phyloP scores from a whole-genome alignment of 2,113 vertebrate species.

The Gymnorhina tibicen region DNA sequence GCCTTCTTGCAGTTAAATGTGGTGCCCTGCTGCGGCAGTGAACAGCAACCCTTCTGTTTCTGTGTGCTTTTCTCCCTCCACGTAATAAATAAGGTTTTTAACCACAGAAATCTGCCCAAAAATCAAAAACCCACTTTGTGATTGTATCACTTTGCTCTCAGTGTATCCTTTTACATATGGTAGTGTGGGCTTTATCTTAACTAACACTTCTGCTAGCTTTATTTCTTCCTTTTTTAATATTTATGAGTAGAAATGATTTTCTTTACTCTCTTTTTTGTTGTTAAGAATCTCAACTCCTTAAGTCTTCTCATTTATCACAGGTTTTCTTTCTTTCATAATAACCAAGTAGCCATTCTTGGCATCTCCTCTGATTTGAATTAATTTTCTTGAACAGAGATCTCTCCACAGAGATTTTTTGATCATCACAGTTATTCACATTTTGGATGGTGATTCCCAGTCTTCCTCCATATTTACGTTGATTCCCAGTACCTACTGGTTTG shows the following conservation, averaged over 20 bases:
- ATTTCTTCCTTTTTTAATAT: background rate
- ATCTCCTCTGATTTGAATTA: background rate
- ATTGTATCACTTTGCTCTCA: background rate
- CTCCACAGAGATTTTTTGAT: background rate
- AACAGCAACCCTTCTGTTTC: background rate
- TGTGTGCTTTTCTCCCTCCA: background rate
- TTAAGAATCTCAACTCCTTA: background rate
- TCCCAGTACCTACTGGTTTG: background rate
- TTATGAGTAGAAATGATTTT: background rate
- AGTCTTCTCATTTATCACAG: background rate
- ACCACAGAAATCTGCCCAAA: background rate
- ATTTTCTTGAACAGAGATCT: background rate
- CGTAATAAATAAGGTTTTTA: background rate
- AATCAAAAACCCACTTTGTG: background rate
- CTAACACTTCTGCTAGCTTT: accelerated
- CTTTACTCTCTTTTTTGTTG: background rate
- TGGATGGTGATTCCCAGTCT: background rate
- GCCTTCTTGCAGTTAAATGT: background rate
- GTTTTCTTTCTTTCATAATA: background rate
- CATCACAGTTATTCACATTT: background rate
- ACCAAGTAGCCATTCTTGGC: background rate
- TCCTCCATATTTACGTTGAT: background rate
- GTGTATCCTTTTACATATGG: background rate
- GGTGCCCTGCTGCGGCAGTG: background rate
- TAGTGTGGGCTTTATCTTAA: background rate